Conservation (phyloP, 2,113 vertebrate species). For the Willisornis vidua region DNA sequence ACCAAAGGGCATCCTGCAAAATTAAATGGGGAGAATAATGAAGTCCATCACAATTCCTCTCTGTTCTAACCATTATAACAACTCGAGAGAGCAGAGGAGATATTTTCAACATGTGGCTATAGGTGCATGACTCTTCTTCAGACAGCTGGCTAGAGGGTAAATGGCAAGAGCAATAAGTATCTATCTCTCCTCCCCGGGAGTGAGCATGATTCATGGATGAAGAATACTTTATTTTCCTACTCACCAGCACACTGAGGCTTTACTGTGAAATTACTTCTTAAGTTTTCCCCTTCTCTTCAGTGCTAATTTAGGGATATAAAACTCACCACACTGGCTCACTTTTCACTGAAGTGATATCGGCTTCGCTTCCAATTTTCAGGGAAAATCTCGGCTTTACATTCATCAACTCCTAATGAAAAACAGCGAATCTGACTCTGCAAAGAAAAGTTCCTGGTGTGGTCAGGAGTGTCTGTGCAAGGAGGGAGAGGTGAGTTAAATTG, state of each 20-base stretch:
- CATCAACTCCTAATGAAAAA: slow-evolving; percentile 62
- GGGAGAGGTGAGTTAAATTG: slow-evolving; percentile 16
- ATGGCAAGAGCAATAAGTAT: slow-evolving; percentile 29
- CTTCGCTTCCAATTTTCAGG: slow-evolving; percentile 64
- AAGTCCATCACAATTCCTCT: slow-evolving; percentile 14
- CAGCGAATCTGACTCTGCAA: slow-evolving; percentile 41
- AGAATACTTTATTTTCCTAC: slow-evolving; percentile 49
- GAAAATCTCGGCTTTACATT: slow-evolving; percentile 65
- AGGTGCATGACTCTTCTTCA: slow-evolving; percentile 57
- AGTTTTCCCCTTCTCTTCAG: not conserved
- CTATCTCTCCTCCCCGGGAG: not conserved
- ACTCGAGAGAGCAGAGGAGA: not conserved
- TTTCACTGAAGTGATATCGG: slow-evolving; percentile 66
- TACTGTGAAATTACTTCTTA: slow-evolving; percentile 29
- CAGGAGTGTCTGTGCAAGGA: not conserved
- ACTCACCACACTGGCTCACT: slow-evolving; percentile 53
- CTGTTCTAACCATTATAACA: slow-evolving; percentile 37
- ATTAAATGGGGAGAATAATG: slow-evolving; percentile 54
- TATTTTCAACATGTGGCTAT: slow-evolving; percentile 32
- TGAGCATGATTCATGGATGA: slow-evolving; percentile 34
- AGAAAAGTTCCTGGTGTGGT: not conserved
- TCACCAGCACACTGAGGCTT: slow-evolving; percentile 13
- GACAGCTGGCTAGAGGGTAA: slow-evolving; percentile 56
- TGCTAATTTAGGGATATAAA: slow-evolving; percentile 26
- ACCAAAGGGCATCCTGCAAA: slow-evolving; percentile 55